A percentile compares a stretch with the other conserved stretches of the same genome.
Evolutionary conservation across 2,888 invertebrate species (phyloP).

Genomic region (Limnephilus marmoratus): DNA sequence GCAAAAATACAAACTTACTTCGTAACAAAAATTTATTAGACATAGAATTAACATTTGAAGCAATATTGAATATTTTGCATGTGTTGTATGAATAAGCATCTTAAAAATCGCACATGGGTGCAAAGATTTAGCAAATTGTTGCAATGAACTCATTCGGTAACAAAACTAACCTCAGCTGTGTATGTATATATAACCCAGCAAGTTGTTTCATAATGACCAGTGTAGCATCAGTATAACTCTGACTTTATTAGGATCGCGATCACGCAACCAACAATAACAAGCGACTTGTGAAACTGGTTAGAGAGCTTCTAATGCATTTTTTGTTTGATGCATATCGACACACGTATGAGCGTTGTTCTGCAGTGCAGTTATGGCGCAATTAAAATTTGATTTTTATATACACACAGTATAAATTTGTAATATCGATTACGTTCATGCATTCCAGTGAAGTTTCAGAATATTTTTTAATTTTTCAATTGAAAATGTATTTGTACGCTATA

Average conservation of each 20-base stretch:
- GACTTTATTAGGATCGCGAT: background rate
- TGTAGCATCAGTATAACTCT: background rate
- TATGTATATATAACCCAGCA: background rate
- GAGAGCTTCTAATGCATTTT: background rate
- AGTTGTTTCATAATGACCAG: background rate
- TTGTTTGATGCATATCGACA: background rate
- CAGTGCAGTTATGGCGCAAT: no score
- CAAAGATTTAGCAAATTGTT: background rate
- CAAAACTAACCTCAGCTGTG: background rate
- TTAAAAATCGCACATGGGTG: background rate
- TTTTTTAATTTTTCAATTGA: no score
- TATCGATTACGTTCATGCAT: no score
- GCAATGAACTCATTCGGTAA: background rate
- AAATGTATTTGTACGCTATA: no score
- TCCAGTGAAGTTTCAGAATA: no score
- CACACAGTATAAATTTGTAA: no score
- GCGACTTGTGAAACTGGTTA: background rate
- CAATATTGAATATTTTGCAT: background rate
- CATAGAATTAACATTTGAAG: no score
- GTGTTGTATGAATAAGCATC: background rate
- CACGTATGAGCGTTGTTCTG: background rate
- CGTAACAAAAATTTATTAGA: no score
- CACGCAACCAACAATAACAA: background rate
- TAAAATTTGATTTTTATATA: no score
- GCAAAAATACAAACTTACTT: no score